These are phyloP conservation scores for Trinectes maculatus DNA, from an alignment of 2,113 vertebrate species.

Conservation along the genomic window DNA sequence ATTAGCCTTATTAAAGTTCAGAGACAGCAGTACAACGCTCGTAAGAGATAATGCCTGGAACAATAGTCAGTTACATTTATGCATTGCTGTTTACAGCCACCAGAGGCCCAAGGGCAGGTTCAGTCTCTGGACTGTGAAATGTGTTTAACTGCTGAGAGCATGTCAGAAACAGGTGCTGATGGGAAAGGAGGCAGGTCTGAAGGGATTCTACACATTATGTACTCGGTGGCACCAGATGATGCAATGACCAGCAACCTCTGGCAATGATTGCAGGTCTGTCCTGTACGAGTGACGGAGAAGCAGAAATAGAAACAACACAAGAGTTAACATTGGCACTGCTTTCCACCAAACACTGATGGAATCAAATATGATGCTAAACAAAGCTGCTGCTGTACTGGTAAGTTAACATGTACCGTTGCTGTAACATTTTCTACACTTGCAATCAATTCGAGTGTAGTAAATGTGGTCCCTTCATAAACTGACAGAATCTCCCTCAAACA, in stretches of 20 bases:
- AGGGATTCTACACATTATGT: background rate
- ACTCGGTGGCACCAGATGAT: slow-evolving; percentile 40
- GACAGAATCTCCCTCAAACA: slow-evolving; percentile 15
- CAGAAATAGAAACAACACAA: background rate
- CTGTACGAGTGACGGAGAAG: slow-evolving; percentile 29
- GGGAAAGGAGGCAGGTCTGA: background rate
- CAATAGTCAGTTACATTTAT: background rate
- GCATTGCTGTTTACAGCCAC: slow-evolving; percentile 17
- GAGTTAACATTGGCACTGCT: background rate
- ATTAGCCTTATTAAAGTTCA: background rate
- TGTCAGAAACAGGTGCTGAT: slow-evolving; percentile 45
- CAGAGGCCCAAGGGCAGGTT: background rate
- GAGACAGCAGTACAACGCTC: background rate
- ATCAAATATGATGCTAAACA: too few relatives aligned
- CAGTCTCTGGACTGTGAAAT: slow-evolving; percentile 16
- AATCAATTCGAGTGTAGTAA: too few relatives aligned
- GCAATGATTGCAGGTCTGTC: slow-evolving; percentile 13
- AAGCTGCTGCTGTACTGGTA: too few relatives aligned
- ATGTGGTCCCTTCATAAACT: slow-evolving; percentile 8
- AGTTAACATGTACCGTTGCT: too few relatives aligned
- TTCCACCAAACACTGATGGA: background rate
- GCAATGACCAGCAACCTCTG: slow-evolving; percentile 63
- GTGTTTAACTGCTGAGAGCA: slow-evolving; percentile 47
- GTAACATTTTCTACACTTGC: too few relatives aligned
- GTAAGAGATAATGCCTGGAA: background rate